Evolutionary conservation across 2,797 vertebrate genomes (phyloP).

Genomic region (Sebastes steindachneri): DNA sequence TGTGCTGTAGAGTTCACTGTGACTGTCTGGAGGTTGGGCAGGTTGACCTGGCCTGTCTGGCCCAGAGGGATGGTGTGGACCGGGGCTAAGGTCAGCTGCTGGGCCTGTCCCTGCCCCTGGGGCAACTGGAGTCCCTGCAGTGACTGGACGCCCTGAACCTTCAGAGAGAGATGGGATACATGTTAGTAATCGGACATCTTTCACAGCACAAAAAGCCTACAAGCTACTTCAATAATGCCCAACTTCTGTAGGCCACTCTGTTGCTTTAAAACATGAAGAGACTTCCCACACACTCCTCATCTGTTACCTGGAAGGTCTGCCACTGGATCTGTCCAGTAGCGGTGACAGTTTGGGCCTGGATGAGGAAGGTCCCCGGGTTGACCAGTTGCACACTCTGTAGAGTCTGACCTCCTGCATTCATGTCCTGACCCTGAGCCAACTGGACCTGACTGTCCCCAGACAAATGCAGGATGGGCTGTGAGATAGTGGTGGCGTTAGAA

Average conservation of each 20-base stretch:
- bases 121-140: slow-evolving; percentile 98
- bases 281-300: too few relatives aligned
- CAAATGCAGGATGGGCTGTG: slow-evolving; percentile 91
- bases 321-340: slow-evolving; percentile 99
- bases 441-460: slow-evolving; percentile 86
- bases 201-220: neutral
- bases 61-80: slow-evolving; percentile 96
- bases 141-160: slow-evolving; percentile 99
- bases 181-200: neutral
- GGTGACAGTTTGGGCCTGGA: slow-evolving; percentile 98
- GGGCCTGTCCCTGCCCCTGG: slow-evolving; percentile 86
- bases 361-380: slow-evolving; percentile 97
- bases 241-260: neutral
- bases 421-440: slow-evolving; percentile 88
- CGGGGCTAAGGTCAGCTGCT: slow-evolving; percentile 97
- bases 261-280: neutral
- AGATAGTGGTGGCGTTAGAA: slow-evolving; percentile 88
- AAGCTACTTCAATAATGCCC: neutral
- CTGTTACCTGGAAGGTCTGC: slow-evolving; percentile 94
- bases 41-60: slow-evolving; percentile 91
- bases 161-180: slow-evolving; percentile 8
- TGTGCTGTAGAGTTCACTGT: slow-evolving; percentile 95
- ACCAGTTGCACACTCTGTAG: slow-evolving; percentile 97
- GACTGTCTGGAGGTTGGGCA: slow-evolving; percentile 98
- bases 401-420: slow-evolving; percentile 87